These are phyloP conservation scores for Drosophila birchii DNA, from an alignment of 2,888 invertebrate genomes.

Conservation along the genomic window DNA sequence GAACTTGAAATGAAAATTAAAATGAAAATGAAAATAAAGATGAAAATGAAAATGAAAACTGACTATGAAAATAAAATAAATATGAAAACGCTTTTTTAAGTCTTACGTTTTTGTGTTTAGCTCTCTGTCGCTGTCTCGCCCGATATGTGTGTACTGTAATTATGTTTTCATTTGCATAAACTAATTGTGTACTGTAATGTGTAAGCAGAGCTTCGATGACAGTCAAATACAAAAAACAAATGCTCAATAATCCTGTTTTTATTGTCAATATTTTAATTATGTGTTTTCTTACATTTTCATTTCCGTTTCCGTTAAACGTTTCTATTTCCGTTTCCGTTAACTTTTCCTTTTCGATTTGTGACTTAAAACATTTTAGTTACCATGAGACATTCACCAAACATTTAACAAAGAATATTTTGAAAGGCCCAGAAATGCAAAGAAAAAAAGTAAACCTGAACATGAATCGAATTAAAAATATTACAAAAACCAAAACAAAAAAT, in stretches of 20 bases:
- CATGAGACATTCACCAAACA: conserved; percentile 72
- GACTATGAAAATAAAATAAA: conserved; percentile 8
- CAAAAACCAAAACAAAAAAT: conserved; percentile 1
- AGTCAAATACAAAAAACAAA: conserved; percentile 66
- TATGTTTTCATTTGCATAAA: conserved; percentile 59
- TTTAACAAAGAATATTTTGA: conserved; percentile 63
- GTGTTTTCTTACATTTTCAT: conserved; percentile 9
- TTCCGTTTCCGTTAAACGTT: conserved; percentile 30
- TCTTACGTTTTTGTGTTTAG: conserved; percentile 42
- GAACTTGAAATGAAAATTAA: not conserved
- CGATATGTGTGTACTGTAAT: conserved; percentile 52
- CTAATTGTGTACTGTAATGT: conserved; percentile 81
- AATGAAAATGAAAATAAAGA: conserved; percentile 3
- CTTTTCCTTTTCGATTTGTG: conserved; percentile 11
- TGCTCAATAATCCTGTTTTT: conserved; percentile 51
- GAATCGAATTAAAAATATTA: conserved; percentile 39
- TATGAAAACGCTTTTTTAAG: conserved; percentile 32
- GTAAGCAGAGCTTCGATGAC: conserved; percentile 83
- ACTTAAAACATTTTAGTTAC: conserved; percentile 33
- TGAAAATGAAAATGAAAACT: conserved; percentile 8
- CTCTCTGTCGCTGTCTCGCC: conserved; percentile 62
- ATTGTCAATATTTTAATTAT: conserved; percentile 9
- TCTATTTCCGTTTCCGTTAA: conserved; percentile 10
- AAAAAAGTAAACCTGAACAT: conserved; percentile 47
- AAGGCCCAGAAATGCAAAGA: conserved; percentile 58